Evolutionary conservation across 2,797 vertebrate species (phyloP).

Genomic region (Enteromius fasciolatus): DNA sequence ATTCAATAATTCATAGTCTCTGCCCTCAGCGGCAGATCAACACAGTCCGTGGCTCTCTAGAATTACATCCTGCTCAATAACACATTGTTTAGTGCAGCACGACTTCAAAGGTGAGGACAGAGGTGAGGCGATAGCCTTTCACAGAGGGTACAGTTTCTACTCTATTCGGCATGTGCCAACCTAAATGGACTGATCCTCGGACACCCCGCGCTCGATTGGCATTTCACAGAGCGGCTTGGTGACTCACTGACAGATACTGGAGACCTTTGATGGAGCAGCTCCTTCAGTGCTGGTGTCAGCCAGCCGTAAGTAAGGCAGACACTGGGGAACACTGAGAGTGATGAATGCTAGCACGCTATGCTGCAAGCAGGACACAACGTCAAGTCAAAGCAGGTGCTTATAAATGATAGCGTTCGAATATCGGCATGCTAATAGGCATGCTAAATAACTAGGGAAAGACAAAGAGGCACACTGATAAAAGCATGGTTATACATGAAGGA

Average conservation of each 20-base stretch:
- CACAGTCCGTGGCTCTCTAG: neutral
- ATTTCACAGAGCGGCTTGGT: slow-evolving; percentile 34
- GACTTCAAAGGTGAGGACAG: slow-evolving; percentile 49
- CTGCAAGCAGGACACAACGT: neutral
- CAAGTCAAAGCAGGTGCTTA: slow-evolving; percentile 31
- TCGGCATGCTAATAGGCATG: neutral
- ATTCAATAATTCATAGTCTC: slow-evolving; percentile 53
- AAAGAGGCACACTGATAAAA: neutral
- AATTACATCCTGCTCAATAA: slow-evolving; percentile 49
- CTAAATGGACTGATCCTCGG: slow-evolving; percentile 21
- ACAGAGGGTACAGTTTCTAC: slow-evolving; percentile 31
- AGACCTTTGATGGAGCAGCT: slow-evolving; percentile 35
- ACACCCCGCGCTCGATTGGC: neutral
- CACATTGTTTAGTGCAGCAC: slow-evolving; percentile 42
- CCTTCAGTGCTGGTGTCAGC: slow-evolving; percentile 31
- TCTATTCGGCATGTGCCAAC: slow-evolving; percentile 24
- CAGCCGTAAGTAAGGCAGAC: slow-evolving; percentile 34
- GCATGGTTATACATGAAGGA: neutral
- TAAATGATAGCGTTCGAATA: slow-evolving; percentile 27
- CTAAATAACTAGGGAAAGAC: slow-evolving; percentile 7
- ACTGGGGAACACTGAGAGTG: slow-evolving; percentile 27
- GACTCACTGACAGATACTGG: slow-evolving; percentile 17
- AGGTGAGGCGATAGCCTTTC: slow-evolving; percentile 44
- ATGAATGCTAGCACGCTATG: slow-evolving; percentile 26
- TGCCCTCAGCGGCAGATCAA: slow-evolving; percentile 15